Base-by-base conservation (phyloP, 2,797 vertebrate genomes). In the Hybognathus amarus region DNA sequence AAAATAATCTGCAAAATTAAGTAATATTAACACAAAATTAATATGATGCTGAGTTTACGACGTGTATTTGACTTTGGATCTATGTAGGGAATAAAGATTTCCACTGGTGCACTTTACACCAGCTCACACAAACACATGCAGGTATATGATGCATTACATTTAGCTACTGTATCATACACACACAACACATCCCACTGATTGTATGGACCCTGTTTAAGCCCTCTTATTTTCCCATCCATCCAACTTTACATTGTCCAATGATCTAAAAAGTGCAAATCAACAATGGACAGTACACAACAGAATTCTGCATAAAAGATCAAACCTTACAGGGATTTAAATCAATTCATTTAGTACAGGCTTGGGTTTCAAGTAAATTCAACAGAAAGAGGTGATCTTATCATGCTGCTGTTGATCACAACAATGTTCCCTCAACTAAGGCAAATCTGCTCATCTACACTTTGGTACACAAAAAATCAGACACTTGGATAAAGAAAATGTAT, bases 221-320 rank as follows among this genome's bases (percentile, higher is more conserved):
- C n/a, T 69, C 18, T 59, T 9, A 61, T 45, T 36, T 64, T 64
- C 15, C 33, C 61, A 67, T 38, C 22, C 64, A 47, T 69, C 45
- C 45, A 38, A 18, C 18, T 79, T 61, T 33, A 45, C 63, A 75
- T 63, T 30, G 42, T 61, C 42, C 54, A 36, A 78, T 52, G 15
- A 73, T 59, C 42, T 63, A 79, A 82, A 82, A 56, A 56, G 68
- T 85, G 79, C 79, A 85, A 87, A 87, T 67, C 76, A 84, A 84
- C 56, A 22, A 69, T n/a, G 17, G 15, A 24, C 56, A 70, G 15
- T 73, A 82, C 82, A 85, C 22, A n/a, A 67, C 63, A 85, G 24
- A 54, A 66, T 4, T 73, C 68, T 66, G 47, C 76, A 61, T 75
- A 38, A 78, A 20, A 73, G 4, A 11, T 71, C 1, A 9, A 47